These are phyloP conservation scores for Bubo scandiacus DNA, from an alignment of 2,113 vertebrate species.

Conservation along the genomic window DNA sequence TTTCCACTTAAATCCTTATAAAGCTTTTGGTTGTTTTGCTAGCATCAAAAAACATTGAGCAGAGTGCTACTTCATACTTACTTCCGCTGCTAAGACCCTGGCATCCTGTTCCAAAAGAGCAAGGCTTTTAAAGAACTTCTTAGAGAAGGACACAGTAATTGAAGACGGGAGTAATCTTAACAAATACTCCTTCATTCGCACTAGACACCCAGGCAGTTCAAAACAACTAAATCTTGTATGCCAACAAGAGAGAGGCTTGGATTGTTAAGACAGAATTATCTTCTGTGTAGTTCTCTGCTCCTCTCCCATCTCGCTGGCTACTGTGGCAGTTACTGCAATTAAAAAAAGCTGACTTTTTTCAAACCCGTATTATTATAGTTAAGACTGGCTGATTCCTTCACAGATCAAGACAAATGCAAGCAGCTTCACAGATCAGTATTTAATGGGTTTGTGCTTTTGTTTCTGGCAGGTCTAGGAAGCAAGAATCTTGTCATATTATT, in stretches of 20 bases:
- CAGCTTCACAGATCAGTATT: neutral
- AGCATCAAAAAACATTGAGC: neutral
- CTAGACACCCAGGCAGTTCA: neutral
- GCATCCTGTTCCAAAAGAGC: neutral
- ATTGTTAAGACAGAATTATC: neutral
- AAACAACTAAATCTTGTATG: neutral
- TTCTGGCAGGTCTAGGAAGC: neutral
- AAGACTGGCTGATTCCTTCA: neutral
- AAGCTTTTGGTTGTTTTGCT: neutral
- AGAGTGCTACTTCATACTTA: neutral
- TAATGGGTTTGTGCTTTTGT: neutral
- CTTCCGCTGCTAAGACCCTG: neutral
- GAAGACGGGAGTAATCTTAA: neutral
- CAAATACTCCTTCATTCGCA: neutral
- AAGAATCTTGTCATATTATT: neutral
- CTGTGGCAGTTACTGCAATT: neutral
- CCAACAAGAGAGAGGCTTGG: neutral
- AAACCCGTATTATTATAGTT: neutral
- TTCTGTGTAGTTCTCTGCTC: neutral
- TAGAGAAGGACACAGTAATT: neutral
- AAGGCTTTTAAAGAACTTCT: neutral
- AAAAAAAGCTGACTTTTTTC: neutral
- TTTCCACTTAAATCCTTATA: neutral
- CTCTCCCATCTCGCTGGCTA: neutral
- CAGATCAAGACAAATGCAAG: neutral